A percentile compares a stretch with the other conserved stretches of the same genome.
Conservation (phyloP, 2,797 vertebrate species). For the Anomalospiza imberbis region DNA sequence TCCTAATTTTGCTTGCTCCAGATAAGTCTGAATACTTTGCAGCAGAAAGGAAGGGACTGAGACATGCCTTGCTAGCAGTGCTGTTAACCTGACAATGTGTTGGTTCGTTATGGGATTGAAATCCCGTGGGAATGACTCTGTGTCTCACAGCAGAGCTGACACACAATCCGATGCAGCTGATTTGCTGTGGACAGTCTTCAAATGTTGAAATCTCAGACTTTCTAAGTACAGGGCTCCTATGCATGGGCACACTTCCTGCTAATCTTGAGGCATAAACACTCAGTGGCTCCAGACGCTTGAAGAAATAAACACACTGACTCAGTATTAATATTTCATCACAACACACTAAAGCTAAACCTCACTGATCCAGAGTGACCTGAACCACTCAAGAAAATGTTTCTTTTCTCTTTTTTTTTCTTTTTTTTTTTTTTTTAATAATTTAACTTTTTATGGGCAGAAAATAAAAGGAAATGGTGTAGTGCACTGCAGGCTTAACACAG, state of each 20-base stretch:
- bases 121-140: background rate
- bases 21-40: background rate
- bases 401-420: background rate
- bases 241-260: constrained; percentile 68
- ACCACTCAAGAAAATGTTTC: constrained; percentile 73
- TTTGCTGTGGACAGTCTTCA: constrained; percentile 37
- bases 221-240: constrained; percentile 58
- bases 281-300: constrained; percentile 67
- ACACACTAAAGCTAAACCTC: constrained; percentile 72
- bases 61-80: background rate
- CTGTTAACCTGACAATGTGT: constrained; percentile 9
- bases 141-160: constrained; percentile 19
- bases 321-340: constrained; percentile 78
- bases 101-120: background rate
- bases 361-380: constrained; percentile 75
- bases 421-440: constrained; percentile 64
- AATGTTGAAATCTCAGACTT: constrained; percentile 51
- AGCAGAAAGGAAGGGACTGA: background rate
- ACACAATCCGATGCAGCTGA: background rate
- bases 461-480: constrained; percentile 39
- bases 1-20: constrained; percentile 13
- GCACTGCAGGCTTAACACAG: constrained; percentile 45
- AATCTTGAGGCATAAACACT: constrained; percentile 71
- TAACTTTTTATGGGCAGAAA: constrained; percentile 62
- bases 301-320: constrained; percentile 73